Evolutionary conservation across 2,113 vertebrate species (phyloP).

Genomic region (Hippolais icterina): DNA sequence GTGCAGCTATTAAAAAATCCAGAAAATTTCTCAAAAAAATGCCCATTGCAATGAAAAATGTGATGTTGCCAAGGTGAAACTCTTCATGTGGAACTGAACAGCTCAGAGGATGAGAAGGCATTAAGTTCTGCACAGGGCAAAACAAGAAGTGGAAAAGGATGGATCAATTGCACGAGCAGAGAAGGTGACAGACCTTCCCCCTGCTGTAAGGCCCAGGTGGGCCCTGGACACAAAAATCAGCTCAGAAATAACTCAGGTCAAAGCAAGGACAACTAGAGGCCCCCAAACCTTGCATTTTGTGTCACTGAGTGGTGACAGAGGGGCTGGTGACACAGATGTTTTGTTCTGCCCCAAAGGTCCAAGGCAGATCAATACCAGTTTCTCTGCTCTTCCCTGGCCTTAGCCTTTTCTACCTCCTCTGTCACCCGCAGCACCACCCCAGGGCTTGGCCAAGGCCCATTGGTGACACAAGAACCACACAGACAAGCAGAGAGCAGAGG

Average conservation of each 20-base stretch:
- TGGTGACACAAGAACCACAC: not conserved
- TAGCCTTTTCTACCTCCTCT: not conserved
- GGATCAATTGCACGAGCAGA: accelerated
- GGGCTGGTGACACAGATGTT: not conserved
- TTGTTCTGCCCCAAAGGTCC: not conserved
- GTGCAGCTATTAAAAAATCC: not conserved
- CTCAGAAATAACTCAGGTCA: not conserved
- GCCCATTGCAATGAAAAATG: not conserved
- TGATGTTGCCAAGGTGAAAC: accelerated
- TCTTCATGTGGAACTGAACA: not conserved
- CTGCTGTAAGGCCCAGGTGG: not conserved
- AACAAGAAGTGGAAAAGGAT: not conserved
- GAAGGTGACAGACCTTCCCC: not conserved
- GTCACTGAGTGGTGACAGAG: not conserved
- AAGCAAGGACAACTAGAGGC: not conserved
- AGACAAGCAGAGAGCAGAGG: not conserved
- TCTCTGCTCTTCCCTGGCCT: not conserved
- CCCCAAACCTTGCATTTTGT: not conserved
- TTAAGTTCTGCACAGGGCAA: not conserved
- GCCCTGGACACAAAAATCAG: not conserved
- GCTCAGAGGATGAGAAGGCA: not conserved
- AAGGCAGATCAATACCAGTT: not conserved
- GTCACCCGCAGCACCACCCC: not conserved
- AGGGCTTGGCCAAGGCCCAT: not conserved
- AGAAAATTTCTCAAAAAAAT: not conserved